phyloP scores from a whole-genome alignment of 1,140 invertebrate species.

The Tyrophagus putrescentiae region DNA sequence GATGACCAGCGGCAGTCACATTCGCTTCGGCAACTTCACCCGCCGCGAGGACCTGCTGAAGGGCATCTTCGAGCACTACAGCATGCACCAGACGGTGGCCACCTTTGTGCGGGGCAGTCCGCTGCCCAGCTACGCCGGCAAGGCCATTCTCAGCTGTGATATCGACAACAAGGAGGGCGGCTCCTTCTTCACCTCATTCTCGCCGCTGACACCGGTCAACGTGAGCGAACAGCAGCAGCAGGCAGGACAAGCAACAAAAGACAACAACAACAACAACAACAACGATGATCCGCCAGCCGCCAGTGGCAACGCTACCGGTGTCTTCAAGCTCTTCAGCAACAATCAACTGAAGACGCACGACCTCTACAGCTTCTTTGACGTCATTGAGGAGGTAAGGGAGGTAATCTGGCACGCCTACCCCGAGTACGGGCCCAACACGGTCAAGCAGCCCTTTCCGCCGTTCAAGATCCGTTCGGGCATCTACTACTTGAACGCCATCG shows the following conservation, averaged over 20 bases:
- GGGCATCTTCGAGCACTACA: conserved; percentile 24
- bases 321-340: conserved; percentile 47
- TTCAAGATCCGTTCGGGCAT: conserved; percentile 40
- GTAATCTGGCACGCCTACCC: conserved; percentile 49
- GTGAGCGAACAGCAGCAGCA: conserved; percentile 22
- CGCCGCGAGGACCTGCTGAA: conserved; percentile 27
- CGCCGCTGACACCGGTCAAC: conserved; percentile 35
- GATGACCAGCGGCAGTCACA: conserved; percentile 33
- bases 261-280: not conserved
- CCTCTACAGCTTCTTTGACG: conserved; percentile 39
- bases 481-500: conserved; percentile 51
- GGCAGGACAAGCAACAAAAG: conserved; percentile 4
- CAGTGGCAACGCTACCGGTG: conserved; percentile 18
- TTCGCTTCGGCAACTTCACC: conserved; percentile 36
- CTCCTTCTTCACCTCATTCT: conserved; percentile 35
- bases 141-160: conserved; percentile 40
- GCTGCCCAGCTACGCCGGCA: conserved; percentile 30
- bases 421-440: conserved; percentile 39
- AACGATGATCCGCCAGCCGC: not conserved
- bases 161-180: conserved; percentile 21
- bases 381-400: conserved; percentile 33
- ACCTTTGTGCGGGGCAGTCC: conserved; percentile 44
- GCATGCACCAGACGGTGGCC: conserved; percentile 42
- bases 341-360: conserved; percentile 34
- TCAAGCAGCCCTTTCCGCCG: conserved; percentile 22